Conservation (phyloP, 2,797 vertebrate genomes). For the Pygocentrus nattereri region DNA sequence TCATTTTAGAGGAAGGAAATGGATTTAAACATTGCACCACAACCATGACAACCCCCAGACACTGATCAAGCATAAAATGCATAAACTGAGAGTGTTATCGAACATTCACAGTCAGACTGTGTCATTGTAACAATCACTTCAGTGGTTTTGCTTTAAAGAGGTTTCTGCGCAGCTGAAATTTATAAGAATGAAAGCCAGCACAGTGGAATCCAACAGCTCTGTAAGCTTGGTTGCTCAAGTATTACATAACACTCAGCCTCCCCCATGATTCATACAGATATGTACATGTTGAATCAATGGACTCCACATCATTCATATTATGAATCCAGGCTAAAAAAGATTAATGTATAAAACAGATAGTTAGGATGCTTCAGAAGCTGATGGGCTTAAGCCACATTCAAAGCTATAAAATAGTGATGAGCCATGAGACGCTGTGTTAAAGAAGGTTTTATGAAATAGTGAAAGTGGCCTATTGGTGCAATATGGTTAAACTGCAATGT, state of each 20-base stretch:
- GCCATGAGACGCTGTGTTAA: too few species aligned
- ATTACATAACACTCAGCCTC: slow-evolving; percentile 33
- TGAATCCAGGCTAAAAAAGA: background rate
- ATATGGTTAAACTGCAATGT: too few species aligned
- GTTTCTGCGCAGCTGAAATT: background rate
- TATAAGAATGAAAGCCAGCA: slow-evolving; percentile 1
- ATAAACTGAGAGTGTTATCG: background rate
- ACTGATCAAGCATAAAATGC: background rate
- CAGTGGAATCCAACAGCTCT: slow-evolving; percentile 15
- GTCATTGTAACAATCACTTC: background rate
- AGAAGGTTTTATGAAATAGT: too few species aligned
- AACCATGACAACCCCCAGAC: background rate
- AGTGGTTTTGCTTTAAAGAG: background rate
- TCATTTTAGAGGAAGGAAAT: background rate
- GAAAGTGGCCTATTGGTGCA: too few species aligned
- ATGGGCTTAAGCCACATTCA: too few species aligned
- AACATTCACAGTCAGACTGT: background rate
- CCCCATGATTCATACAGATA: slow-evolving; percentile 37
- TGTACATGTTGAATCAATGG: slow-evolving; percentile 27
- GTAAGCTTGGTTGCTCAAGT: slow-evolving; percentile 24
- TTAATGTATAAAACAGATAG: background rate
- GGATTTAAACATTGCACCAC: background rate
- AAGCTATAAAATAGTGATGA: too few species aligned
- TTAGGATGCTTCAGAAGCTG: too few species aligned
- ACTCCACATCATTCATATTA: slow-evolving; percentile 22